phyloP scores from a whole-genome alignment of 2,113 vertebrate genomes.

The Semicossyphus pulcher region DNA sequence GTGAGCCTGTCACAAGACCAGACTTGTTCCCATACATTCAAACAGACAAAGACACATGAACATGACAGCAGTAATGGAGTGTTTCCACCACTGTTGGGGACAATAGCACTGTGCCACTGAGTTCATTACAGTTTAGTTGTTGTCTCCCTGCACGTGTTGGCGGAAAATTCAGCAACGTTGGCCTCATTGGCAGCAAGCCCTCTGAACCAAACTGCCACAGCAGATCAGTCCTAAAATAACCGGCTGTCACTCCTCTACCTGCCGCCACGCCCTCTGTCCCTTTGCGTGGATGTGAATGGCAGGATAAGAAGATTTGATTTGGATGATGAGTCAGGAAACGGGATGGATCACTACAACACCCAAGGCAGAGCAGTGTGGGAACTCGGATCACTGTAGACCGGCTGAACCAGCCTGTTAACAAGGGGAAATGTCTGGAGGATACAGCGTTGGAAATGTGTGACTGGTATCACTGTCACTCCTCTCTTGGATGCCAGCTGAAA shows the following conservation, averaged over 20 bases:
- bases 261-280: conserved; percentile 30
- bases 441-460: conserved; percentile 40
- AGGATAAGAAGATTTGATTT: conserved; percentile 36
- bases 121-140: background rate
- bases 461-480: background rate
- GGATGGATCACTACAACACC: conserved; percentile 39
- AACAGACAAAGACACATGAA: conserved; percentile 14
- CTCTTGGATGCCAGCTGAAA: background rate
- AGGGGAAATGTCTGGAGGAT: conserved; percentile 34
- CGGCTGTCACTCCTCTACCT: conserved; percentile 23
- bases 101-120: background rate
- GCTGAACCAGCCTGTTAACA: conserved; percentile 60
- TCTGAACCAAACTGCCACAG: conserved; percentile 5
- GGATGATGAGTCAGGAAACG: conserved; percentile 66
- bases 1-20: conserved; percentile 8
- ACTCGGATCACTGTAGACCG: conserved; percentile 47
- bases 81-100: background rate
- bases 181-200: background rate
- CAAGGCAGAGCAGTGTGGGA: conserved; percentile 39
- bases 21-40: background rate
- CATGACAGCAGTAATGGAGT: background rate
- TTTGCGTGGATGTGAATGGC: background rate
- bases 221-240: conserved; percentile 28
- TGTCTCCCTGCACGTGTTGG: background rate
- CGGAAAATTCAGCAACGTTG: background rate